phyloP scores from a whole-genome alignment of 2,113 vertebrate genomes.

The Cyphomyrus discorhynchus region DNA sequence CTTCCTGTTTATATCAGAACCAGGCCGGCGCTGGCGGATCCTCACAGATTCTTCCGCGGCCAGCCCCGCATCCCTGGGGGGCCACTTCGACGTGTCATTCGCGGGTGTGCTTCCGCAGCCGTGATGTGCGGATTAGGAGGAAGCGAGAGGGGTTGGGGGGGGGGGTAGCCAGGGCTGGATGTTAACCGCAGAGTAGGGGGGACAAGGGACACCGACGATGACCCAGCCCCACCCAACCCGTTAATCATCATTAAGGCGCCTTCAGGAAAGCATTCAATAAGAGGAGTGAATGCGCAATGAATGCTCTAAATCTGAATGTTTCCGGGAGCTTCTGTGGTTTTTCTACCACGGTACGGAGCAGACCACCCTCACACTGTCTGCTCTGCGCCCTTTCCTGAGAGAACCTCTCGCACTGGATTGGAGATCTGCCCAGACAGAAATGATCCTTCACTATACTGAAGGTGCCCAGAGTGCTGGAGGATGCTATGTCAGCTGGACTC shows the following conservation, averaged over 20 bases:
- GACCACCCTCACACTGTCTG: slow-evolving; percentile 15
- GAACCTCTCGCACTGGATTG: slow-evolving; percentile 52
- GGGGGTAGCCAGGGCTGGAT: not conserved
- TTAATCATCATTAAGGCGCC: not conserved
- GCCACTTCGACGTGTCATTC: slow-evolving; percentile 4
- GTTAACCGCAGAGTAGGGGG: not conserved
- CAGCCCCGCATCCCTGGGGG: not conserved
- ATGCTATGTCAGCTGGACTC: slow-evolving; percentile 49
- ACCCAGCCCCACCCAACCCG: not conserved
- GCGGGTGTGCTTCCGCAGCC: not conserved
- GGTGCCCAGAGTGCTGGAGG: slow-evolving; percentile 49
- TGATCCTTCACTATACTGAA: slow-evolving; percentile 56
- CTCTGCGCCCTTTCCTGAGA: slow-evolving; percentile 15
- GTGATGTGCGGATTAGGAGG: not conserved
- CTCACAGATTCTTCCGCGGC: not conserved
- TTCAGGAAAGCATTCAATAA: not conserved
- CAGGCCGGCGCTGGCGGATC: not conserved
- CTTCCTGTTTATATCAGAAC: slow-evolving; percentile 39
- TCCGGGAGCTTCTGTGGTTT: slow-evolving; percentile 16
- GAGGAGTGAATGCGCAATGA: not conserved
- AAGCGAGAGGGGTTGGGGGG: not conserved
- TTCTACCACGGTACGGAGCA: not conserved
- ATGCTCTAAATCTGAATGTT: not conserved
- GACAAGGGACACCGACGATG: not conserved
- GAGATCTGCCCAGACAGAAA: slow-evolving; percentile 57